Evolutionary conservation across 1,140 invertebrate species (phyloP), one percentile per base, ranked within the genome.

Genomic region (Metopolophium dirhodum): DNA sequence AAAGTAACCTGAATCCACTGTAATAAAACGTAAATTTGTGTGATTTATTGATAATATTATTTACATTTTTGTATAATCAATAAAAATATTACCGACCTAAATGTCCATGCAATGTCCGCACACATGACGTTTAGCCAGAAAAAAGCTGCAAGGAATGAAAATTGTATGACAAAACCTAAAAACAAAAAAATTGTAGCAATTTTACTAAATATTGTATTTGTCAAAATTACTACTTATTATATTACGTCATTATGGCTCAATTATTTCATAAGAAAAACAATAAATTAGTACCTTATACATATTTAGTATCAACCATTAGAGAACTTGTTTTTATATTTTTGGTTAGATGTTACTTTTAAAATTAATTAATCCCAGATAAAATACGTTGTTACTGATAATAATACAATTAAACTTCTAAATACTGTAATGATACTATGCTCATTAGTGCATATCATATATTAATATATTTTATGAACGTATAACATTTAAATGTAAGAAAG

Each of bases 71-170:
- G 9, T 47, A 30, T 86, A 47, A 86, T 14, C 20, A n/a, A 49
- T 9, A n/a, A 14, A 49, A 85, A 85, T 49, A 7, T 88, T 61
- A 82, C 30, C 95, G 95, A 96, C 96, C 96, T 95, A 94, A 96
- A 96, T 26, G 97, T 97, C 94, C 96, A 95, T 94, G 96, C 97
- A 93, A 97, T 96, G 94, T 97, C 97, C 94, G 96, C 96, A 92
- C 97, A 96, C 96, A 97, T 97, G 61, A 97, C 96, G 94, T 96
- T 96, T 94, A 97, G 96, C 97, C 97, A 98, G 77, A 96, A 96
- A 94, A 97, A 97, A 30, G 97, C 95, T 1, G 96, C 96, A 77
- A 97, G 95, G 94, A 95, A 95, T 14, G 94, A 94, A 85, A 95
- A 96, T 8, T 96, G 94, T 93, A 95, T 95, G 14, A 94, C 82